Conservation (phyloP, 2,113 vertebrate genomes). For the Mirza zaza region DNA sequence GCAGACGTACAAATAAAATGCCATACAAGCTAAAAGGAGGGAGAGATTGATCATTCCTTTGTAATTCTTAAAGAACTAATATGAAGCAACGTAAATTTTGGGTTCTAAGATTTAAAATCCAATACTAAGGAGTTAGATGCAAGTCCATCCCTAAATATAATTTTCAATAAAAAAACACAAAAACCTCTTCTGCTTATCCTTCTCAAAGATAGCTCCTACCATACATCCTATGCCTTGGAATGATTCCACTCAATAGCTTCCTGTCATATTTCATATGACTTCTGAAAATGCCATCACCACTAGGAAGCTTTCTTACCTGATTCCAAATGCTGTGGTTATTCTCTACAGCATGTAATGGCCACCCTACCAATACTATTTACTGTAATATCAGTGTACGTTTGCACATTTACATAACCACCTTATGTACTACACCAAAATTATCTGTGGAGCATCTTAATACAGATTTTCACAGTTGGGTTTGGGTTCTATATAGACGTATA, state of each 20-base stretch:
- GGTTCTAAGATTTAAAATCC: neutral
- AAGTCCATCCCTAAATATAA: neutral
- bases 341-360: neutral
- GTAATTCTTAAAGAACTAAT: slow-evolving; percentile 9
- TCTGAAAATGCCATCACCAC: neutral
- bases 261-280: neutral
- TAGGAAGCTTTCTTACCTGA: neutral
- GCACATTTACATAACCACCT: neutral
- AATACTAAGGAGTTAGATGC: neutral
- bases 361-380: neutral
- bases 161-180: neutral
- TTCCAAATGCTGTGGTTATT: neutral
- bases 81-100: slow-evolving; percentile 9
- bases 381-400: neutral
- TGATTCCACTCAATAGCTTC: neutral
- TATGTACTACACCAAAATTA: neutral
- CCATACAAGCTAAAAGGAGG: neutral
- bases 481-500: neutral
- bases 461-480: neutral
- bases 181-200: neutral
- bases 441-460: neutral
- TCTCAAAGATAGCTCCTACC: neutral
- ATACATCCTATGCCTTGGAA: neutral
- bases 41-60: neutral
- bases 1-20: slow-evolving; percentile 25